Percentiles rank a stretch among this genome's conserved stretches.
These are phyloP conservation scores for Hippolais icterina DNA, from an alignment of 2,113 vertebrate species.

Conservation along the genomic window DNA sequence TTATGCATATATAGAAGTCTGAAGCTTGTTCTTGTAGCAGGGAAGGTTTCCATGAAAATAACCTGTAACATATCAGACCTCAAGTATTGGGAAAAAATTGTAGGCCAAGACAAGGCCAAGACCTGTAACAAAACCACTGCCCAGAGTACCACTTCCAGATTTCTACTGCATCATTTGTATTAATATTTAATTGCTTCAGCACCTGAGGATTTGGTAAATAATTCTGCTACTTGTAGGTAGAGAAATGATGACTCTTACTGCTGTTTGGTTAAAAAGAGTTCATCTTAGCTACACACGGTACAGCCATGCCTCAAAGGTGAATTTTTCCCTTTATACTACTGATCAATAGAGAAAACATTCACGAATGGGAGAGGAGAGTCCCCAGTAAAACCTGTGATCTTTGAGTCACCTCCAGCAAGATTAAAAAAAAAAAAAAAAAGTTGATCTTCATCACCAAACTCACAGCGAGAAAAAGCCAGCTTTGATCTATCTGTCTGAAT, in stretches of 20 bases:
- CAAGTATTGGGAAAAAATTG: not conserved
- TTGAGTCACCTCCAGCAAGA: not conserved
- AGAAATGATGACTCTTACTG: not conserved
- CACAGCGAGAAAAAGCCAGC: not conserved
- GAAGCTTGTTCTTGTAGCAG: not conserved
- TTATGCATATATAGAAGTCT: not conserved
- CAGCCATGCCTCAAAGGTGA: not conserved
- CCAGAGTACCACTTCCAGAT: not conserved
- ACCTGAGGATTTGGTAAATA: not conserved
- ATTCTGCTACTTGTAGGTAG: not conserved
- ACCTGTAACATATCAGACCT: not conserved
- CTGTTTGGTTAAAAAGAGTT: not conserved
- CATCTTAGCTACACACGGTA: not conserved
- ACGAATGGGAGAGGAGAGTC: not conserved
- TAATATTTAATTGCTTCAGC: not conserved
- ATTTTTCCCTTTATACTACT: not conserved
- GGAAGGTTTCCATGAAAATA: not conserved
- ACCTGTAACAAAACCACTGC: not conserved
- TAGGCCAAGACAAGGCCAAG: not conserved
- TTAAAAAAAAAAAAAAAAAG: not conserved
- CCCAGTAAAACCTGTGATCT: not conserved
- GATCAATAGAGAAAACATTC: not conserved
- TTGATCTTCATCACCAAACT: not conserved
- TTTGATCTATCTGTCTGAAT: not conserved
- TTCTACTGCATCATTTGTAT: not conserved